A percentile compares a stretch with the other conserved stretches of the same genome.
Evolutionary conservation across 2,113 vertebrate species (phyloP).

Genomic region (Heliornis fulica): DNA sequence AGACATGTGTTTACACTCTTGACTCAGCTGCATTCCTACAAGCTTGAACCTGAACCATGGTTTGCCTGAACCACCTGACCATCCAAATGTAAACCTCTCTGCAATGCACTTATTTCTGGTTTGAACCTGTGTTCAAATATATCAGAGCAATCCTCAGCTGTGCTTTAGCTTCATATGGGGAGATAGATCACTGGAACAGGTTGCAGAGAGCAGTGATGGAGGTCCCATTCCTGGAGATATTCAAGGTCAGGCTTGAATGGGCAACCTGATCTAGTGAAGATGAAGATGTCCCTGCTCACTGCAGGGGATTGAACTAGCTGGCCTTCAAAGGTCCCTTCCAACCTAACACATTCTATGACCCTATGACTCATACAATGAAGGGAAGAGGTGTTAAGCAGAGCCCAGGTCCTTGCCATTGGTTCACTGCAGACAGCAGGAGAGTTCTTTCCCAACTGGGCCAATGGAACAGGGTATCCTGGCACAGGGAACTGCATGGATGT

Average conservation of each 20-base stretch:
- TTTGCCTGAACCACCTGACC: no score
- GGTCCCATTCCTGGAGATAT: no score
- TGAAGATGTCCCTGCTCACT: no score
- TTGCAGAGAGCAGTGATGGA: no score
- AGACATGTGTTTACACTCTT: not conserved
- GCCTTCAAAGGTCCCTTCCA: no score
- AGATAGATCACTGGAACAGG: no score
- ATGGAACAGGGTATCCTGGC: not conserved
- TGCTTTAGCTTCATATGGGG: not conserved
- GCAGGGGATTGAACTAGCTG: no score
- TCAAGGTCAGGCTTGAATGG: no score
- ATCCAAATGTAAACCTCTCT: not conserved
- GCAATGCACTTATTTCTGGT: not conserved
- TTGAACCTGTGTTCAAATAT: not conserved
- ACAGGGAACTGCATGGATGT: not conserved
- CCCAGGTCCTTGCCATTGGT: rapidly evolving
- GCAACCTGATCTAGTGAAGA: no score
- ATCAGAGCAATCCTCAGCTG: not conserved
- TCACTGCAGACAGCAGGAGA: not conserved
- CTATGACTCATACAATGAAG: no score
- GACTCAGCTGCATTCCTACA: not conserved
- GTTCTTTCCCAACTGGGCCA: not conserved
- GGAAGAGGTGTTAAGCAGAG: not conserved
- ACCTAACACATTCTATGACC: no score
- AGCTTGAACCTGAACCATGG: no score